phyloP scores from a whole-genome alignment of 2,888 invertebrate genomes.

The Bugula neritina region DNA sequence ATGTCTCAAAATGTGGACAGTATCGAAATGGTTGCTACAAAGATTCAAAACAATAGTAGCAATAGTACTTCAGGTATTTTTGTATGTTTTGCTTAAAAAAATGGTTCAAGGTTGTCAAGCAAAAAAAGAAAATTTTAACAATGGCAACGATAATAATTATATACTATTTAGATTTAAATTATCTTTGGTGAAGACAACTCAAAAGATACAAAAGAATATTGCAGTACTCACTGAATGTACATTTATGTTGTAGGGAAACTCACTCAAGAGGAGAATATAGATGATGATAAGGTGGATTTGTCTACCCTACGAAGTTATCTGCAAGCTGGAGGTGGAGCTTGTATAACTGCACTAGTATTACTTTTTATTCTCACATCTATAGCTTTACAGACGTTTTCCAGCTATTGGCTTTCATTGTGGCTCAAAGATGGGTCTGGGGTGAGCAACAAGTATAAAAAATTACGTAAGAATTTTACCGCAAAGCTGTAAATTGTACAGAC shows the following conservation, averaged over 20 bases:
- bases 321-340: slow-evolving; percentile 5
- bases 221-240: too few species aligned
- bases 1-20: too few species aligned
- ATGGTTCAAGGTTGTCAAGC: too few species aligned
- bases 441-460: not conserved
- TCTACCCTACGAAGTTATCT: slow-evolving; percentile 21
- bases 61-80: too few species aligned
- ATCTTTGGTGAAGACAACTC: too few species aligned
- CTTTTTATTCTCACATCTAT: slow-evolving; percentile 21
- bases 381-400: slow-evolving; percentile 35
- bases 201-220: too few species aligned
- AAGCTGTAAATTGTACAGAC: not conserved
- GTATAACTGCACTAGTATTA: not conserved
- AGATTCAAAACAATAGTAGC: too few species aligned
- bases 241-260: slow-evolving; percentile 28
- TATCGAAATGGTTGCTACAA: too few species aligned
- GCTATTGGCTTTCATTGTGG: slow-evolving; percentile 43
- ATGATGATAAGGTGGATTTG: slow-evolving; percentile 30
- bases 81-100: too few species aligned
- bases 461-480: not conserved
- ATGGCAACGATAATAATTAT: too few species aligned
- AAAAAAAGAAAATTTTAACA: too few species aligned
- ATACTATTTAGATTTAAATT: too few species aligned
- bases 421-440: slow-evolving; percentile 31
- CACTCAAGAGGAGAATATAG: slow-evolving; percentile 29